Conservation (phyloP, 2,797 vertebrate species). For the Cossypha dichroa region DNA sequence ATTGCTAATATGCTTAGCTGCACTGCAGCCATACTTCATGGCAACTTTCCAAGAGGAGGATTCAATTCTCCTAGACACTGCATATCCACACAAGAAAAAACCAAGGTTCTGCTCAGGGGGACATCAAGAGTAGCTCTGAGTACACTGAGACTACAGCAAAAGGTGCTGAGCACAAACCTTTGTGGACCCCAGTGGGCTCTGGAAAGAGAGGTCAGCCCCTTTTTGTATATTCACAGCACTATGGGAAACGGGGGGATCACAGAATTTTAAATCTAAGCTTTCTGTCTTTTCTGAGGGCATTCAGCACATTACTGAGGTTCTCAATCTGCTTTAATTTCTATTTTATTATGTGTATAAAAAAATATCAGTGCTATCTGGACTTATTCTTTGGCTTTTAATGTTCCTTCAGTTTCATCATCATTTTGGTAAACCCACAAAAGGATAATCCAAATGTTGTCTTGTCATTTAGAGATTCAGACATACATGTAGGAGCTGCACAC, state of each 20-base stretch:
- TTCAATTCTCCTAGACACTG: not conserved
- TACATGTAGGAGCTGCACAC: not conserved
- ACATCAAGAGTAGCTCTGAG: not conserved
- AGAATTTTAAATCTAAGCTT: not conserved
- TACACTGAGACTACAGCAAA: not conserved
- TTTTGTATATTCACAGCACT: not conserved
- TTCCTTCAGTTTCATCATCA: not conserved
- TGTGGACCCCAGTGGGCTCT: not conserved
- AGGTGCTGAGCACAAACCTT: not conserved
- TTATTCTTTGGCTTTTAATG: not conserved
- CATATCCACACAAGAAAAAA: not conserved
- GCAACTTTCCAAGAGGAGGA: not conserved
- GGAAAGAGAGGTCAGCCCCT: not conserved
- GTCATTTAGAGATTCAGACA: not conserved
- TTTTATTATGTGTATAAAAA: not conserved
- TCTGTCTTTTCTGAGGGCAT: not conserved
- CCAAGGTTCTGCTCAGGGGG: not conserved
- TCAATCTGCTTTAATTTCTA: slow-evolving; percentile 19
- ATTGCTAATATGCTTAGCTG: not conserved
- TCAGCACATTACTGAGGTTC: not conserved
- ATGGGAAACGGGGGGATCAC: rapidly evolving
- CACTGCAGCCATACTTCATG: not conserved
- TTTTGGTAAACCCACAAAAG: not conserved
- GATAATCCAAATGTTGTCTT: not conserved
- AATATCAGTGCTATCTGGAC: not conserved